A percentile compares a stretch with the other conserved stretches of the same genome.
These are phyloP conservation scores for Sus cebifrons DNA, from an alignment of 2,797 vertebrate genomes.

Conservation along the genomic window DNA sequence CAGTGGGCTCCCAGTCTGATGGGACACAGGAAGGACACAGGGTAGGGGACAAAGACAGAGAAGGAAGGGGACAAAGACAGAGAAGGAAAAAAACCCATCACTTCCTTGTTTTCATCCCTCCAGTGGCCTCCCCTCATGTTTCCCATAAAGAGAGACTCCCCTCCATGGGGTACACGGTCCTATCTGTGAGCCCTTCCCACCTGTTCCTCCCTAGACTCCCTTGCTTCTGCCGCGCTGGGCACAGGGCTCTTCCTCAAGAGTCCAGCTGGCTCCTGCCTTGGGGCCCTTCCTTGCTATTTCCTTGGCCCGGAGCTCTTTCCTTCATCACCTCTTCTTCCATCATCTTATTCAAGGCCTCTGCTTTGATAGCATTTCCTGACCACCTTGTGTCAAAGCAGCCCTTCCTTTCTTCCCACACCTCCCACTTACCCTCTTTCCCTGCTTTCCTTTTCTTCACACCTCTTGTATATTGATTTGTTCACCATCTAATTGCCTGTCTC, in stretches of 20 bases:
- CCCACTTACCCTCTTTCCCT: background rate
- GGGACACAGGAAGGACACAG: background rate
- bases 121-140: background rate
- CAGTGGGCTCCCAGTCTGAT: background rate
- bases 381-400: background rate
- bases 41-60: background rate
- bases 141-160: background rate
- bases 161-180: rapidly evolving
- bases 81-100: background rate
- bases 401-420: rapidly evolving
- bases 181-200: rapidly evolving
- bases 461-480: too few relatives aligned
- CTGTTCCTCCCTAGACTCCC: rapidly evolving
- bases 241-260: background rate
- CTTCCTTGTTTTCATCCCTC: background rate
- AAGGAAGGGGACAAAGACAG: background rate
- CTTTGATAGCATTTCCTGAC: background rate
- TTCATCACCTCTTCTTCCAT: background rate
- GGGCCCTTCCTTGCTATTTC: background rate
- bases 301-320: background rate
- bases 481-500: background rate
- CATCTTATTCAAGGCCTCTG: background rate
- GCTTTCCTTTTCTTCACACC: background rate
- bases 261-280: background rate
- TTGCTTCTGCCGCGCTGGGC: background rate